Percentiles rank a stretch among this genome's conserved stretches.
Conservation (phyloP, 2,888 invertebrate genomes). For the Ennomos erosarius region DNA sequence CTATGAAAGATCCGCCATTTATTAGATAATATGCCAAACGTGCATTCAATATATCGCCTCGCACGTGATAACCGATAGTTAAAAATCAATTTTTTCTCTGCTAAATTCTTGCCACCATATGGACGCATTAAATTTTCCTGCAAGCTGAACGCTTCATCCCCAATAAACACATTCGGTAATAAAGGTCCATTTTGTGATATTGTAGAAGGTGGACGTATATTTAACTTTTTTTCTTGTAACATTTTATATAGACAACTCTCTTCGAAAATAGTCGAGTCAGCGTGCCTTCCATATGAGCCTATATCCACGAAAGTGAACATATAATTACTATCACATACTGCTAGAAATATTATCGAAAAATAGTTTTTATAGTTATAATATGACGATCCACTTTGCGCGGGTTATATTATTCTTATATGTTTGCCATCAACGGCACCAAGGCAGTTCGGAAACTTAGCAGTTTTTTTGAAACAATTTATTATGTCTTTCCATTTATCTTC, state of each 20-base stretch:
- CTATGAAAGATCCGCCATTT: conserved; percentile 34
- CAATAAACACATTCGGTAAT: conserved; percentile 27
- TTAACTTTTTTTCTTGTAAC: background rate
- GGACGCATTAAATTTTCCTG: conserved; percentile 6
- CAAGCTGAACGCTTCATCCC: conserved; percentile 34
- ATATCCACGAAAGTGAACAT: conserved; percentile 36
- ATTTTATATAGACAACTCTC: background rate
- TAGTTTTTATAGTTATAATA: conserved; percentile 33
- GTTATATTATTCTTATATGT: conserved; percentile 36
- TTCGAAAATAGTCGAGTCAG: conserved; percentile 10
- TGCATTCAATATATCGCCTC: conserved; percentile 29
- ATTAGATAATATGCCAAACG: conserved; percentile 28
- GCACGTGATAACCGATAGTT: conserved; percentile 31
- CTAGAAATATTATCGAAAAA: conserved; percentile 35
- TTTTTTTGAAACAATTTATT: background rate
- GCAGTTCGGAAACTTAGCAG: conserved; percentile 15
- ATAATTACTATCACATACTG: conserved; percentile 29
- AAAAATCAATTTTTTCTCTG: conserved; percentile 28
- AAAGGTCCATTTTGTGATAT: conserved; percentile 10
- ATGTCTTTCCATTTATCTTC: too few relatives aligned
- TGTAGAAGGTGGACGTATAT: too few relatives aligned
- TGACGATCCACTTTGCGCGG: conserved; percentile 5
- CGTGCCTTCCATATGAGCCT: conserved; percentile 37
- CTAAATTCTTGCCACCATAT: conserved; percentile 4
- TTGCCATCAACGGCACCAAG: conserved; percentile 44